These are phyloP conservation scores for Apodemus speciosus DNA, from an alignment of 2,113 vertebrate genomes.

Conservation along the genomic window DNA sequence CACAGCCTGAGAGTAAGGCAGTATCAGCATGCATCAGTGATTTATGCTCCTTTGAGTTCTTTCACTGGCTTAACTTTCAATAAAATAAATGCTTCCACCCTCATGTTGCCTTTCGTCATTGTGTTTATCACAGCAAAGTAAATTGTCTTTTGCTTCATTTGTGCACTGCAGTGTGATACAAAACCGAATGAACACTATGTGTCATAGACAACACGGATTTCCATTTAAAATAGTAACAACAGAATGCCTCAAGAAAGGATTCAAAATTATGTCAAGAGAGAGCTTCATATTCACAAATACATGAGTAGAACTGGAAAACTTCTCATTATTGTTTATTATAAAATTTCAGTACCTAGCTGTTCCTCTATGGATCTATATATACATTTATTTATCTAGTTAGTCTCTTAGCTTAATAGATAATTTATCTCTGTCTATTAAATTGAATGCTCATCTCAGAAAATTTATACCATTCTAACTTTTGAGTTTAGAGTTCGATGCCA, in stretches of 20 bases:
- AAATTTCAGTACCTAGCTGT: background rate
- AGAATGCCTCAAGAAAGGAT: background rate
- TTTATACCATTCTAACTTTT: background rate
- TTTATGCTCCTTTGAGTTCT: background rate
- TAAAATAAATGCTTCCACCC: background rate
- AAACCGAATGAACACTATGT: background rate
- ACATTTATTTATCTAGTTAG: background rate
- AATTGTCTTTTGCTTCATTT: background rate
- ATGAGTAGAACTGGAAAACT: background rate
- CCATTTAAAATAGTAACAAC: background rate
- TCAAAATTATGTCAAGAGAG: background rate
- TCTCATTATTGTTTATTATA: background rate
- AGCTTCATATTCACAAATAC: background rate
- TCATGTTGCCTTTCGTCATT: background rate
- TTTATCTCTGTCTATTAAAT: background rate
- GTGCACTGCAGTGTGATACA: background rate
- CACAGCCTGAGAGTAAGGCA: no score
- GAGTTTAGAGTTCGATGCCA: background rate
- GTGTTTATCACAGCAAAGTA: background rate
- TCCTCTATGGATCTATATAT: background rate
- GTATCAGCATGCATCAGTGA: no score
- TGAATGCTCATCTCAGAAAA: background rate
- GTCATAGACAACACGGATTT: background rate
- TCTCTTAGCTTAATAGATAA: background rate
- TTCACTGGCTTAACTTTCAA: background rate